Evolutionary conservation across 1,140 invertebrate genomes (phyloP).

Genomic region (Brachionus koreanus): DNA sequence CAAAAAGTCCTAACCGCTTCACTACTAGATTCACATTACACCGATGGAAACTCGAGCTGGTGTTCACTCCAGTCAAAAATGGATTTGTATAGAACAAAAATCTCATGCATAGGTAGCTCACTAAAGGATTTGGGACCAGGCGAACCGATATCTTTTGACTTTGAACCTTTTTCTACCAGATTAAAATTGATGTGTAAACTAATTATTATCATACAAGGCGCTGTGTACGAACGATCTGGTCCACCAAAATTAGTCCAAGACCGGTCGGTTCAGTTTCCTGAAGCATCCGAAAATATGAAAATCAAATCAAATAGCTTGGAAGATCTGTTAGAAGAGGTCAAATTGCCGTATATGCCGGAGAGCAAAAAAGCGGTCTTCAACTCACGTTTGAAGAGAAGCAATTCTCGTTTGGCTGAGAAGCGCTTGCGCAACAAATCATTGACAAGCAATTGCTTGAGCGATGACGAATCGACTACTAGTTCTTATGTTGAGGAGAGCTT

Average conservation of each 20-base stretch:
- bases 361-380: background rate
- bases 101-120: background rate
- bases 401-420: constrained; percentile 4
- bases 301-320: constrained; percentile 24
- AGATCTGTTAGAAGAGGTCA: background rate
- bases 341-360: background rate
- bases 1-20: constrained; percentile 8
- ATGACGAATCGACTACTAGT: background rate
- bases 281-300: background rate
- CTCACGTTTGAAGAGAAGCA: background rate
- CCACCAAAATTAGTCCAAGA: constrained; percentile 36
- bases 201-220: constrained; percentile 35
- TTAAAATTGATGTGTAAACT: constrained; percentile 41
- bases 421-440: background rate
- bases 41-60: background rate
- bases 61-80: background rate
- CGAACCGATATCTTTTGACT: constrained; percentile 9
- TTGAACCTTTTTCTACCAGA: constrained; percentile 21
- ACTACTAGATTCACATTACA: constrained; percentile 19
- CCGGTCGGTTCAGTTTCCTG: constrained; percentile 20
- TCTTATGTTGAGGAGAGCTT: background rate
- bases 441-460: constrained; percentile 6
- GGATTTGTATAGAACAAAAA: background rate
- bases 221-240: background rate
- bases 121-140: background rate